phyloP scores from a whole-genome alignment of 2,113 vertebrate species.

The Arizona elegans region DNA sequence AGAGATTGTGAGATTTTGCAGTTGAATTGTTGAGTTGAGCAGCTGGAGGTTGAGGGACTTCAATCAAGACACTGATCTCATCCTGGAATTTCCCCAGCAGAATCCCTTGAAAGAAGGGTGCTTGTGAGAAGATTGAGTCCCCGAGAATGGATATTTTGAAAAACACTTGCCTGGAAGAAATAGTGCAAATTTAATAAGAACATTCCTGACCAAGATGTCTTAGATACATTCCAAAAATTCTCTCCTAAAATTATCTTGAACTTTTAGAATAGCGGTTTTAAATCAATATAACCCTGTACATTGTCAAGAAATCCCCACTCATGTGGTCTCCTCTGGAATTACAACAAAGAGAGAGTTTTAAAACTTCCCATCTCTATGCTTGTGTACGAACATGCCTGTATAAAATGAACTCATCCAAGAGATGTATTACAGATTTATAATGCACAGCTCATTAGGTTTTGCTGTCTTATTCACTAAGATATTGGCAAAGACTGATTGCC shows the following conservation, averaged over 20 bases:
- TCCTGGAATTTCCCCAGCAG: not conserved
- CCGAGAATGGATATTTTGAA: not conserved
- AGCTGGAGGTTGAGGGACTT: not conserved
- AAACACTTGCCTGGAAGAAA: not conserved
- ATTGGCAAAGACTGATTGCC: slow-evolving; percentile 59
- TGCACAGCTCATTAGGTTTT: slow-evolving; percentile 68
- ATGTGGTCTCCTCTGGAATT: slow-evolving; percentile 44
- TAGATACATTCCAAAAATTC: slow-evolving; percentile 25
- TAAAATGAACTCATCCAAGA: slow-evolving; percentile 63
- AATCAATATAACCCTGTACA: not conserved
- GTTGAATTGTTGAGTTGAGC: not conserved
- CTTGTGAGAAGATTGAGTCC: not conserved
- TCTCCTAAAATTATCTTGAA: slow-evolving; percentile 1
- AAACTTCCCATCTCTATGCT: slow-evolving; percentile 57
- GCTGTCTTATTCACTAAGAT: slow-evolving; percentile 66
- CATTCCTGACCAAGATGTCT: not conserved
- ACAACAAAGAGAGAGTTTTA: slow-evolving; percentile 62
- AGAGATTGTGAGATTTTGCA: not conserved
- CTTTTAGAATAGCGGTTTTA: slow-evolving; percentile 29
- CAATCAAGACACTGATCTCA: not conserved
- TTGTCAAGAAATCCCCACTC: slow-evolving; percentile 38
- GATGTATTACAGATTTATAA: slow-evolving; percentile 66
- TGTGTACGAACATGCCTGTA: slow-evolving; percentile 7
- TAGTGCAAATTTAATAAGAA: slow-evolving; percentile 1
- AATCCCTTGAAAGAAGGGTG: not conserved